These are phyloP conservation scores for pig (Sus scrofa) DNA, from an alignment of 2,113 vertebrate species.

Conservation along the genomic window DNA sequence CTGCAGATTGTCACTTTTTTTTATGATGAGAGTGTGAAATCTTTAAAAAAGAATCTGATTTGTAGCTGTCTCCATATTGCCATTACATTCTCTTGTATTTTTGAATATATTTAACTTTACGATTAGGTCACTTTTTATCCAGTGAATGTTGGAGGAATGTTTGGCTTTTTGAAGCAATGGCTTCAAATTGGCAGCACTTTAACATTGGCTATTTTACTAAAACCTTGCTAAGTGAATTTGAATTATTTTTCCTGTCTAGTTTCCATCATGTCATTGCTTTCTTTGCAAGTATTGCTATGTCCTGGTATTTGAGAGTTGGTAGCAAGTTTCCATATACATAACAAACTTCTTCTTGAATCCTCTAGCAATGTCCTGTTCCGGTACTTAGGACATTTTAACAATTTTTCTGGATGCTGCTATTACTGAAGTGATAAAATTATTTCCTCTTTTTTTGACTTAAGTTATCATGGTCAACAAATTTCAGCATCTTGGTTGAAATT, in stretches of 20 bases:
- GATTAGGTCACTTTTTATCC: slow-evolving; percentile 65
- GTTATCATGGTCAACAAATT: slow-evolving; percentile 43
- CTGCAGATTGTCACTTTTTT: slow-evolving; percentile 66
- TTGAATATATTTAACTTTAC: slow-evolving; percentile 62
- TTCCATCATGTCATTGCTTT: slow-evolving; percentile 26
- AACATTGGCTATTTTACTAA: slow-evolving; percentile 23
- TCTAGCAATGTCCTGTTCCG: not conserved
- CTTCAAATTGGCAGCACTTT: slow-evolving; percentile 38
- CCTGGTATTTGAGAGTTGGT: slow-evolving; percentile 14
- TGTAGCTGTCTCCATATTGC: slow-evolving; percentile 61
- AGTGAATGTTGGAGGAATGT: slow-evolving; percentile 26
- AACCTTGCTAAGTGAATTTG: slow-evolving; percentile 53
- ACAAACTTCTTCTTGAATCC: slow-evolving; percentile 29
- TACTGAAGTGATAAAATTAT: slow-evolving; percentile 41
- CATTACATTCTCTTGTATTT: slow-evolving; percentile 31
- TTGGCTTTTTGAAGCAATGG: slow-evolving; percentile 58
- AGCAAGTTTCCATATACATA: slow-evolving; percentile 17
- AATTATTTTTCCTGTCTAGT: slow-evolving; percentile 41
- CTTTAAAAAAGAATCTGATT: slow-evolving; percentile 71
- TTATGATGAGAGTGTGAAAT: slow-evolving; percentile 66
- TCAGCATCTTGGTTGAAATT: slow-evolving; percentile 56
- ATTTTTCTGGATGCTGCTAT: slow-evolving; percentile 53
- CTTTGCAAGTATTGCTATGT: slow-evolving; percentile 7
- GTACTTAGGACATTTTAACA: not conserved
- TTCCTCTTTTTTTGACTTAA: not conserved